These are phyloP conservation scores for Porites divaricata DNA, from an alignment of 92 coral and sea anemone genomes.

Conservation along the genomic window DNA sequence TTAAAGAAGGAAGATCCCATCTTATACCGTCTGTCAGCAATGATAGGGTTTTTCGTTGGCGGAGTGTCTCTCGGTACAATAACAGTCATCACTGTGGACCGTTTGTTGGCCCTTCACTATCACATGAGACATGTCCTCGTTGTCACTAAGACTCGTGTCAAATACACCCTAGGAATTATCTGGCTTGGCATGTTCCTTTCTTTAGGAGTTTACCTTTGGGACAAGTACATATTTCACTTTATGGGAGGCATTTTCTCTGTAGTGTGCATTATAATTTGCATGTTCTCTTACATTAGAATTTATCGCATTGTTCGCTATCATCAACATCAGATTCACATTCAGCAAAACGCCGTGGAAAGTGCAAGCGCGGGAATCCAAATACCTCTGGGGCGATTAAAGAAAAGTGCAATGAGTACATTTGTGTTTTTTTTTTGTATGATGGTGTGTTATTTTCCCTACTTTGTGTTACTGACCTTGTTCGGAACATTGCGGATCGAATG, in stretches of 20 bases:
- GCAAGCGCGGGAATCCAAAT: background rate
- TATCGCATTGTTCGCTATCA: background rate
- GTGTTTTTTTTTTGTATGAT: background rate
- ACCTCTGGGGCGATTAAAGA: background rate
- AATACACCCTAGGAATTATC: background rate
- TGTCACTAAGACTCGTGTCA: background rate
- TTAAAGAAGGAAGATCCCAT: background rate
- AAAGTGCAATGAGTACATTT: background rate
- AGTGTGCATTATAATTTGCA: background rate
- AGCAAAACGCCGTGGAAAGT: background rate
- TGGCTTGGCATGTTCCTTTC: background rate
- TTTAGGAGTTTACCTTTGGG: background rate
- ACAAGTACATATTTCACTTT: background rate
- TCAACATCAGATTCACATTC: background rate
- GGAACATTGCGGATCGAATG: no score
- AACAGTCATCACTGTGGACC: background rate
- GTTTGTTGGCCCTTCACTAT: background rate
- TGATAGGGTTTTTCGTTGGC: background rate
- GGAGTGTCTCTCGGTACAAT: background rate
- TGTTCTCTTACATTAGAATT: background rate
- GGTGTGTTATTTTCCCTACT: background rate
- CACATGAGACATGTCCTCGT: background rate
- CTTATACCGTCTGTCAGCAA: background rate
- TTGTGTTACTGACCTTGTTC: background rate
- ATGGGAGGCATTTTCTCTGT: background rate